phyloP scores from a whole-genome alignment of 2,113 vertebrate genomes.

The Tinamus guttatus region DNA sequence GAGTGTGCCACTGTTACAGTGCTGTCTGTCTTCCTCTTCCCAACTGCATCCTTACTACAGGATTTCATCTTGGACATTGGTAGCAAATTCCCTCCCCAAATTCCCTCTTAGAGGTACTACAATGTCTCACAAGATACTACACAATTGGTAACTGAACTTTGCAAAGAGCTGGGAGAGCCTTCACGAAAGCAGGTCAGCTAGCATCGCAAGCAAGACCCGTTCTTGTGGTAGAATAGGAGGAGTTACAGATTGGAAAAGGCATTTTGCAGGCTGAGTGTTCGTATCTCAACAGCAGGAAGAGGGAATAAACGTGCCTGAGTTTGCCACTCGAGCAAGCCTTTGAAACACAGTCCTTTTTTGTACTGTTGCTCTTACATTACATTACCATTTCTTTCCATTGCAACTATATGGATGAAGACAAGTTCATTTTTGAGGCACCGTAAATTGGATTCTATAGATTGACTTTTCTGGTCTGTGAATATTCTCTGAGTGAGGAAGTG shows the following conservation, averaged over 20 bases:
- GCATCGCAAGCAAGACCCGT: no score
- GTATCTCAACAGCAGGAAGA: not conserved
- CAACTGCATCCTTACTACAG: not conserved
- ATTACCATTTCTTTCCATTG: not conserved
- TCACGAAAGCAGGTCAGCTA: not conserved
- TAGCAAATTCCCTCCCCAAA: not conserved
- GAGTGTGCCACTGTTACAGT: not conserved
- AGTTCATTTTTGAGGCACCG: not conserved
- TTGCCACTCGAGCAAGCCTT: not conserved
- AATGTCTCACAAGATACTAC: not conserved
- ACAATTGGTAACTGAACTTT: not conserved
- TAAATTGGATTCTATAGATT: not conserved
- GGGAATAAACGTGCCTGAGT: not conserved
- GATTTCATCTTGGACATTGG: not conserved
- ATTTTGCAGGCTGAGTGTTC: not conserved
- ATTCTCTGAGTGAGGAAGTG: not conserved
- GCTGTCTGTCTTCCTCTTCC: not conserved
- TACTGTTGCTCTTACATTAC: not conserved
- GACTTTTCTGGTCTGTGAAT: not conserved
- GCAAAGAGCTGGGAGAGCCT: not conserved
- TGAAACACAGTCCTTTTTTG: not conserved
- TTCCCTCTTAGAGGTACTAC: not conserved
- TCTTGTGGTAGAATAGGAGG: fast-evolving
- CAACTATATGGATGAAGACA: not conserved
- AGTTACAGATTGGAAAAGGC: not conserved